These are phyloP conservation scores for Hydropsyche tenuis DNA, from an alignment of 1,140 invertebrate genomes.

Conservation along the genomic window DNA sequence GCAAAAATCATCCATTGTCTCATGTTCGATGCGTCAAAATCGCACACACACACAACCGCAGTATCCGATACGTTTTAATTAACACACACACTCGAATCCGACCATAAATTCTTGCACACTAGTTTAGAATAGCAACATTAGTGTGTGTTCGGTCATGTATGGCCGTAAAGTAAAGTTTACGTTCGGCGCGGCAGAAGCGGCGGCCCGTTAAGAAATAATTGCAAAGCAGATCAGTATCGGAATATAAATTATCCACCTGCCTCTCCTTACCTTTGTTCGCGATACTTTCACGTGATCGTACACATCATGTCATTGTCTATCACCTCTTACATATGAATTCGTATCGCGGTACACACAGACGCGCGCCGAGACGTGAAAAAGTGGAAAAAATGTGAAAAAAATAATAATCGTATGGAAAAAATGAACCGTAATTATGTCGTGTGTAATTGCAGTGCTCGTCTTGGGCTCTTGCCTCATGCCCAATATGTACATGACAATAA, in stretches of 20 bases:
- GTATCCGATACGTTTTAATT: too few relatives aligned
- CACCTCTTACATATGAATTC: conserved; percentile 13
- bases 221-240: conserved; percentile 40
- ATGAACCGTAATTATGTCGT: conserved; percentile 10
- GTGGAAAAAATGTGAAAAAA: not conserved
- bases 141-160: conserved; percentile 29
- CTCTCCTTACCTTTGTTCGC: conserved; percentile 39
- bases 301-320: conserved; percentile 38
- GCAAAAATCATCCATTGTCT: too few relatives aligned
- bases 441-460: not conserved
- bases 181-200: conserved; percentile 33
- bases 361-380: too few relatives aligned
- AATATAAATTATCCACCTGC: conserved; percentile 41
- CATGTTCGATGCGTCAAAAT: too few relatives aligned
- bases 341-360: too few relatives aligned
- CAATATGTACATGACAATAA: conserved; percentile 2
- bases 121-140: too few relatives aligned
- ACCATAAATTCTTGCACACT: too few relatives aligned
- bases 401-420: not conserved
- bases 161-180: conserved; percentile 37
- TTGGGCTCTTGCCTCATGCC: not conserved
- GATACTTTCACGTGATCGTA: conserved; percentile 40
- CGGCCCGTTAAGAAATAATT: conserved; percentile 42
- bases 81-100: too few relatives aligned
- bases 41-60: too few relatives aligned